Percentiles rank a stretch among this genome's conserved stretches.
Evolutionary conservation across 2,113 vertebrate genomes (phyloP).

Genomic region (zebrafish (Danio rerio)): DNA sequence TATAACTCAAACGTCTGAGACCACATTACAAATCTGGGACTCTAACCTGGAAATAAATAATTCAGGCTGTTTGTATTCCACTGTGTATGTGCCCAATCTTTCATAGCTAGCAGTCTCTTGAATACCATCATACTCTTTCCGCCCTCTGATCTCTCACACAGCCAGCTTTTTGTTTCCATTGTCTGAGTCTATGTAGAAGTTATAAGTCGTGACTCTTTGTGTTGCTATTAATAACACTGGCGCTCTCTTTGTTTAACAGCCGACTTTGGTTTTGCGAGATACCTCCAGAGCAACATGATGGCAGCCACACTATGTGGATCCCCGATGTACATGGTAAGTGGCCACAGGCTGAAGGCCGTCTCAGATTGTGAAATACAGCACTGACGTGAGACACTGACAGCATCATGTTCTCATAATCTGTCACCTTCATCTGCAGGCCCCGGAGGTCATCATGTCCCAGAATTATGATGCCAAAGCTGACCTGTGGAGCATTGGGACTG

Average conservation of each 20-base stretch:
- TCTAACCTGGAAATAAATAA: not conserved
- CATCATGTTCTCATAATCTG: slow-evolving; percentile 13
- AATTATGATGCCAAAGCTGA: slow-evolving; percentile 97
- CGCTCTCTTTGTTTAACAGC: slow-evolving; percentile 75
- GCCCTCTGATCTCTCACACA: not conserved
- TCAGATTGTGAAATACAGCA: slow-evolving; percentile 8
- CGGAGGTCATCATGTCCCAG: slow-evolving; percentile 98
- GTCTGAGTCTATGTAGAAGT: slow-evolving; percentile 12
- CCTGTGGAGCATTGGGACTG: slow-evolving; percentile 97
- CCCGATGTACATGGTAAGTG: slow-evolving; percentile 98
- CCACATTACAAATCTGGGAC: not conserved
- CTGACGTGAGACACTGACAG: not conserved
- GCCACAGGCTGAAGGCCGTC: not conserved
- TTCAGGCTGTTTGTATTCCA: not conserved
- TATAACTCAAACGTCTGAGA: not conserved
- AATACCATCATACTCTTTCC: slow-evolving; percentile 19
- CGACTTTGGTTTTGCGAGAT: slow-evolving; percentile 97
- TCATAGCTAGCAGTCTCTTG: not conserved
- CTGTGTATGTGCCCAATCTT: not conserved
- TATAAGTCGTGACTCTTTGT: slow-evolving; percentile 31
- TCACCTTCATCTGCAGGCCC: slow-evolving; percentile 79
- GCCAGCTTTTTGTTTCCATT: slow-evolving; percentile 21
- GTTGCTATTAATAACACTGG: slow-evolving; percentile 52
- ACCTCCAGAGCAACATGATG: slow-evolving; percentile 99
- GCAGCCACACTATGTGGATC: slow-evolving; percentile 95